phyloP scores from a whole-genome alignment of 2,888 invertebrate genomes.

The Leucania comma region DNA sequence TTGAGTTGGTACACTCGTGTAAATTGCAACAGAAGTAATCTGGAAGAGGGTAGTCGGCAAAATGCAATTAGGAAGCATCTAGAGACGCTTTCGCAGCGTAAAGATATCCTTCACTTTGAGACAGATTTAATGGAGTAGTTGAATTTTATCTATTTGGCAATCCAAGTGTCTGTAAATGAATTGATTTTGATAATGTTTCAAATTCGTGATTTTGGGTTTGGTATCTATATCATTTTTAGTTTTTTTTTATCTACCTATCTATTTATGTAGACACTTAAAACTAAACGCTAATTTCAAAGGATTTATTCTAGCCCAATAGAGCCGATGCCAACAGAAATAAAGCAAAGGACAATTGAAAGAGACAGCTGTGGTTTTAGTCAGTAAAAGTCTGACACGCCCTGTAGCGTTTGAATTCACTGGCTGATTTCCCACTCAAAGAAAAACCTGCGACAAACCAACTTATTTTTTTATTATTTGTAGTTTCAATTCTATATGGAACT shows the following conservation, averaged over 20 bases:
- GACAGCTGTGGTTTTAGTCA: no score
- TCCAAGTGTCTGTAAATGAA: background rate
- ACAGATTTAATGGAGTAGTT: constrained; percentile 26
- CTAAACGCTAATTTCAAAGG: no score
- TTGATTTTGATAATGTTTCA: background rate
- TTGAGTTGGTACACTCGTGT: constrained; percentile 68
- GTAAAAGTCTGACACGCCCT: no score
- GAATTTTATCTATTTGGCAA: background rate
- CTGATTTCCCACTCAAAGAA: no score
- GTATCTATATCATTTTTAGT: background rate
- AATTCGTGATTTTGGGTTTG: background rate
- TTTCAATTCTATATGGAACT: background rate
- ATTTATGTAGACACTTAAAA: no score
- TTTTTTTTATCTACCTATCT: no score
- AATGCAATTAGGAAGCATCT: constrained; percentile 77
- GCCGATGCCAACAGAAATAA: no score
- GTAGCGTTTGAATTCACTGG: no score
- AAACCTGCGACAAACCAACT: no score
- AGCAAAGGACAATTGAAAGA: no score
- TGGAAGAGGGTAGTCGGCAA: constrained; percentile 70
- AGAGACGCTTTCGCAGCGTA: constrained; percentile 67
- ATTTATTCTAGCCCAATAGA: no score
- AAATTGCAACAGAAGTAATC: constrained; percentile 77
- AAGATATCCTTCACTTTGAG: constrained; percentile 65
- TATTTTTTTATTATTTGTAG: background rate